phyloP scores from a whole-genome alignment of 2,888 invertebrate genomes.

The Linnaemya tessellans region DNA sequence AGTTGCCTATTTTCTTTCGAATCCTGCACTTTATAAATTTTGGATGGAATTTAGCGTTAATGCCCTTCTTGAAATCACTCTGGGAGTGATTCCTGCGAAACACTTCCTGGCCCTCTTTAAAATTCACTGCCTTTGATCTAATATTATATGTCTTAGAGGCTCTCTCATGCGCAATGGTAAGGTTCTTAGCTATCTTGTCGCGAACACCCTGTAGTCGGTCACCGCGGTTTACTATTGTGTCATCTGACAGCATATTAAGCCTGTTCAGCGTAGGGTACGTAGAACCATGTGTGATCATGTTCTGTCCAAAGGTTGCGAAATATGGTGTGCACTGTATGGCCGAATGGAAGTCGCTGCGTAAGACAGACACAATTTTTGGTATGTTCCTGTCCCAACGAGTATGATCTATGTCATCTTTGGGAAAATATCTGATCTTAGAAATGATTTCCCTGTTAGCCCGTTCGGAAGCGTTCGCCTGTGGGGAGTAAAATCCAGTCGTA shows the following conservation, averaged over 20 bases:
- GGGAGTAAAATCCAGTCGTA: too few relatives aligned
- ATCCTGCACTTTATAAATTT: background rate
- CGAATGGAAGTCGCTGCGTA: too few relatives aligned
- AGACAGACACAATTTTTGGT: too few relatives aligned
- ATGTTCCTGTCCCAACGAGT: too few relatives aligned
- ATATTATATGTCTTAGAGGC: background rate
- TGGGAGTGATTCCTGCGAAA: background rate
- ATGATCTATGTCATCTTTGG: too few relatives aligned
- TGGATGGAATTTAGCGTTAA: background rate
- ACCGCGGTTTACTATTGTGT: background rate
- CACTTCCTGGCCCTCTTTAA: background rate
- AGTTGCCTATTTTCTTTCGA: background rate
- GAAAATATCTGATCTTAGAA: too few relatives aligned
- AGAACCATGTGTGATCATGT: too few relatives aligned
- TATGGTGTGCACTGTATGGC: too few relatives aligned
- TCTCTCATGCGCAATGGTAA: background rate
- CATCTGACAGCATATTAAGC: background rate
- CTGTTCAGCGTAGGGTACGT: background rate
- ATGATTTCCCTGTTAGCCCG: too few relatives aligned
- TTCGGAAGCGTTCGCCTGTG: too few relatives aligned
- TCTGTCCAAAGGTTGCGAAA: too few relatives aligned
- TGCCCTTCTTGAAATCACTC: background rate
- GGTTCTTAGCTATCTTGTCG: background rate
- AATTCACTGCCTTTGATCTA: background rate
- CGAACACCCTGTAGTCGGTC: background rate